Conservation (phyloP, 2,113 vertebrate genomes). For the Gadus chalcogrammus region DNA sequence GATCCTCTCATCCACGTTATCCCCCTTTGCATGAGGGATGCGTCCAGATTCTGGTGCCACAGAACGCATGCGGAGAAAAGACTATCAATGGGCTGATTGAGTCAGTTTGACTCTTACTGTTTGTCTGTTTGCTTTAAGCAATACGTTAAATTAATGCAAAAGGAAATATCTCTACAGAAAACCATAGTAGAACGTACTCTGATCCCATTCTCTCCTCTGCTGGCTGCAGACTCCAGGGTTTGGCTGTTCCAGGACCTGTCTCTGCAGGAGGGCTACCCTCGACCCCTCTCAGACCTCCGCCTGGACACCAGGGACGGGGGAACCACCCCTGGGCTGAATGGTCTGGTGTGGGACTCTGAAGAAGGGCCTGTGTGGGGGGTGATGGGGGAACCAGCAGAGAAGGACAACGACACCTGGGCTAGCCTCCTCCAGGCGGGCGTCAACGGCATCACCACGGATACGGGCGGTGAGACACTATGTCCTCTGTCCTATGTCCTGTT, state of each 20-base stretch:
- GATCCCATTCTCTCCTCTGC: background rate
- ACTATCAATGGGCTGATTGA: too few species aligned
- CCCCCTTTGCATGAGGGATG: too few species aligned
- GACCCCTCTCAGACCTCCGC: slow-evolving; percentile 54
- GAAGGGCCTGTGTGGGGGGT: slow-evolving; percentile 61
- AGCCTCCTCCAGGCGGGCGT: slow-evolving; percentile 60
- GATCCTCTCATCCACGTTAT: too few species aligned
- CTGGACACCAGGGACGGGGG: slow-evolving; percentile 7
- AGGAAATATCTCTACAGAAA: too few species aligned
- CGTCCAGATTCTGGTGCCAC: too few species aligned
- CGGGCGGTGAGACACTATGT: slow-evolving; percentile 38
- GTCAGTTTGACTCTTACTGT: too few species aligned
- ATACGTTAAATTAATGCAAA: too few species aligned
- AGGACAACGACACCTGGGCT: slow-evolving; percentile 52
- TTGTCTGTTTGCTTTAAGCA: too few species aligned
- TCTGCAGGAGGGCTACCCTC: slow-evolving; percentile 68
- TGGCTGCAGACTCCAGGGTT: slow-evolving; percentile 56
- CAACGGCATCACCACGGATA: slow-evolving; percentile 63
- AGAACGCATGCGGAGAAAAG: too few species aligned
- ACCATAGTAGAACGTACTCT: too few species aligned
- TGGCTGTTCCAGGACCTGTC: slow-evolving; percentile 70
- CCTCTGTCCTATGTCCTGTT: too few species aligned
- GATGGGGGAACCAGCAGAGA: background rate
- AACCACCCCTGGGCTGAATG: slow-evolving; percentile 18
- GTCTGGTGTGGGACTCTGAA: slow-evolving; percentile 60